Conservation (phyloP, 2,113 vertebrate species). For the Mastomys coucha region DNA sequence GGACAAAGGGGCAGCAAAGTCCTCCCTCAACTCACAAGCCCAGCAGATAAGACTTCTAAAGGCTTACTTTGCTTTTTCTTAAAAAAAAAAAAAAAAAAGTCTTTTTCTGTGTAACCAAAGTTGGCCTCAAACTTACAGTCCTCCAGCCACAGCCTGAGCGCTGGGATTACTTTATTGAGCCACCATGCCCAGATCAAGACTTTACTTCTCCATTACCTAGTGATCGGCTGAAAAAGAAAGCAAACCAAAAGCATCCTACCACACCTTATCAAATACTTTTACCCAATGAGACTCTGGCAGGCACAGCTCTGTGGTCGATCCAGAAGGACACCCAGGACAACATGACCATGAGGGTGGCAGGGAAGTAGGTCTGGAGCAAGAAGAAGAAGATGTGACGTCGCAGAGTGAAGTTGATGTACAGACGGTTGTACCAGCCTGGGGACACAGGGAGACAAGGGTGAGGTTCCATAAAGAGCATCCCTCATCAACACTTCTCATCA, state of each 20-base stretch:
- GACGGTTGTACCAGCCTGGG: constrained; percentile 96
- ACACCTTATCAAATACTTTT: constrained; percentile 74
- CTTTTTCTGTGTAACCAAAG: neutral
- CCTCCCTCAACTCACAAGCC: neutral
- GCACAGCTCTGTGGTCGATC: constrained; percentile 95
- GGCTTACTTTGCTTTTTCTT: neutral
- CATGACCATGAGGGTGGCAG: constrained; percentile 96
- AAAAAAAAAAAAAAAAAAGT: neutral
- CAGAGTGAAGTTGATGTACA: constrained; percentile 96
- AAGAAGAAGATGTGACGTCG: constrained; percentile 97
- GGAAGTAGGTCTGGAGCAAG: constrained; percentile 96
- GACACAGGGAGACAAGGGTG: constrained; percentile 21
- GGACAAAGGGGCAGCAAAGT: neutral
- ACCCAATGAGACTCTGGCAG: constrained; percentile 96
- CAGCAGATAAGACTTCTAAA: neutral
- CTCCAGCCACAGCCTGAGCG: neutral
- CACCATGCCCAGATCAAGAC: neutral
- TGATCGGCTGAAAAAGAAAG: neutral
- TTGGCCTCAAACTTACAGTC: neutral
- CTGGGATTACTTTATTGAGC: neutral
- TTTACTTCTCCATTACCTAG: neutral
- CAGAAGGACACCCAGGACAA: constrained; percentile 98
- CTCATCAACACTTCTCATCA: neutral
- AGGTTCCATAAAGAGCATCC: neutral
- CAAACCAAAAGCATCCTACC: neutral